Percentiles rank a stretch among this genome's conserved stretches.
phyloP scores from a whole-genome alignment of 2,888 invertebrate genomes.

The Macrosoma leucophasiata region DNA sequence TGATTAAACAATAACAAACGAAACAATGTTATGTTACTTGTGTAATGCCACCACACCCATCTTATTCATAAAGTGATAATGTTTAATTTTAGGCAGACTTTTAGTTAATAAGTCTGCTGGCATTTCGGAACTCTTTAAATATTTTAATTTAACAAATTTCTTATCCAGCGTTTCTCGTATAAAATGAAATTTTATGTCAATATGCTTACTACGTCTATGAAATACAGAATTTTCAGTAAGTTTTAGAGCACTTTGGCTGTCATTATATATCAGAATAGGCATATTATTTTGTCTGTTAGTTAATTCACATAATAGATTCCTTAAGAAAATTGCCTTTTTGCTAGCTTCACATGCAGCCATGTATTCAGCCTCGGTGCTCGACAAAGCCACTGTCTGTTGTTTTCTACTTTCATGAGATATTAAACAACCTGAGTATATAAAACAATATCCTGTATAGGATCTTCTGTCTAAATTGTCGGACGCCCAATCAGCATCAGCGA shows the following conservation, averaged over 20 bases:
- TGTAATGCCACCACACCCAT: slow-evolving; percentile 3
- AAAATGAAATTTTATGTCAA: slow-evolving; percentile 14
- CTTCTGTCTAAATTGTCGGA: slow-evolving; percentile 2
- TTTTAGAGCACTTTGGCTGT: slow-evolving; percentile 1
- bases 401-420: slow-evolving; percentile 13
- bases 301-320: slow-evolving; percentile 10
- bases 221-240: slow-evolving; percentile 5
- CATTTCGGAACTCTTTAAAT: slow-evolving; percentile 9
- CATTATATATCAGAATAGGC: not conserved
- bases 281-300: slow-evolving; percentile 5
- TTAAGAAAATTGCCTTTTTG: slow-evolving; percentile 14
- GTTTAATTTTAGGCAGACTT: slow-evolving; percentile 6
- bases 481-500: slow-evolving; percentile 10
- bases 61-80: slow-evolving; percentile 7
- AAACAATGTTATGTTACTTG: not conserved
- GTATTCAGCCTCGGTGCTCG: slow-evolving; percentile 8
- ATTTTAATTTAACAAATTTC: slow-evolving; percentile 10
- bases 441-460: slow-evolving; percentile 12
- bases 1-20: too few species aligned
- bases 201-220: slow-evolving; percentile 12
- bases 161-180: slow-evolving; percentile 6
- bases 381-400: slow-evolving; percentile 13
- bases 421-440: slow-evolving; percentile 2
- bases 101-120: slow-evolving; percentile 9
- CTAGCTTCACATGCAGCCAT: slow-evolving; percentile 13